Base-by-base conservation (phyloP, 2,113 vertebrate genomes). In the Aramus guarauna region DNA sequence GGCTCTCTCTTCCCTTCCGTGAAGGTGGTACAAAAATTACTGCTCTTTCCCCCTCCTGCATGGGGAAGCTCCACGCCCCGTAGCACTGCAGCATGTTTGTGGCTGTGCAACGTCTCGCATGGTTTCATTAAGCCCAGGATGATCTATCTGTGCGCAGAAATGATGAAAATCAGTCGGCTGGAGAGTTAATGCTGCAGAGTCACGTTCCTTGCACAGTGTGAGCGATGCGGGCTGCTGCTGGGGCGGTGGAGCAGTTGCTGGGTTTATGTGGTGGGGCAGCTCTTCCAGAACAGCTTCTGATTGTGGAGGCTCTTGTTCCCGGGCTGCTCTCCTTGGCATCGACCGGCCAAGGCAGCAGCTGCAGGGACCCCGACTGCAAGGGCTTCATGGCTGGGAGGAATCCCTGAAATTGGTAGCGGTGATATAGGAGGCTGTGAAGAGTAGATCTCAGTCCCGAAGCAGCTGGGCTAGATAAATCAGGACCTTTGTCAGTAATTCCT, bases 401-500 rank as follows among this genome's bases (percentile, higher is more conserved):
- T 83, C 72, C 52, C 60, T 68, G 41, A 30, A 83, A 34, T n/a
- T 0, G 0, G 43, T 52, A 47, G 12, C 1, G 0, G 34, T 76
- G 55, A 48, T 71, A 26, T 1, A 55, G 52, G 43, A 72, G 15
- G 26, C 7, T 0, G 1, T 41, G 43, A 73, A 79, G 66, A 92
- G 55, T 68, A 41, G 77, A 69, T 88, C 45, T 71, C 36, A 45
- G 71, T 69, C 34, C 76, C 72, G 69, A 68, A 78, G 92, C 77
- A 94, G 56, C 80, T 92, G 87, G 30, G 34, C 47, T 53, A 4
- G 68, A 58, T 91, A 87, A 86, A 81, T 63, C 47, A 24, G 53
- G 47, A 71, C 59, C 71, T 73, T 83, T 88, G 68, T 91, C 66
- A 74, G 73, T 95, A 78, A 93, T 92, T 91, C 80, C 39, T 84